phyloP scores from a whole-genome alignment of 2,797 vertebrate species.

The Trematomus bernacchii region DNA sequence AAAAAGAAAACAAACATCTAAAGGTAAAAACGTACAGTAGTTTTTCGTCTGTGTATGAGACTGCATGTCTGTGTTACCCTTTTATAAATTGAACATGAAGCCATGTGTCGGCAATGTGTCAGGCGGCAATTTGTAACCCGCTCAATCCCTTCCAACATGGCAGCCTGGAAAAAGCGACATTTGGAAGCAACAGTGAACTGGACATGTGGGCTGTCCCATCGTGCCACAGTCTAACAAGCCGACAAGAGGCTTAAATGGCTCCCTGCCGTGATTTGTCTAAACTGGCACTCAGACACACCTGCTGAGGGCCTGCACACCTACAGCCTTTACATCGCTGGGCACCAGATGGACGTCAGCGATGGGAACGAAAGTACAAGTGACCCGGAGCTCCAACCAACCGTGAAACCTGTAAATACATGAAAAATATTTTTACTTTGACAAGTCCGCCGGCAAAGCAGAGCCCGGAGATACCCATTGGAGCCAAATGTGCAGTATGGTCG shows the following conservation, averaged over 20 bases:
- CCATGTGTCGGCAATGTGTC: constrained; percentile 37
- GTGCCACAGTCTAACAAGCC: constrained; percentile 60
- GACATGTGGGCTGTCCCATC: constrained; percentile 51
- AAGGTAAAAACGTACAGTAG: no score
- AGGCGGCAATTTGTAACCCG: constrained; percentile 28
- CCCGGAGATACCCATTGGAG: constrained; percentile 32
- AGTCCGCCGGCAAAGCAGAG: constrained; percentile 26
- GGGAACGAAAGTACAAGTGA: constrained; percentile 30
- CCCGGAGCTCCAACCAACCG: constrained; percentile 42
- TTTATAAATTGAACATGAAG: constrained; percentile 25
- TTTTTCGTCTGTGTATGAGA: neutral
- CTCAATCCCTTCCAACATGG: constrained; percentile 39
- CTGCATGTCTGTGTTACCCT: neutral
- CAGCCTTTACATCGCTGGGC: constrained; percentile 46
- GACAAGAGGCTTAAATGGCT: constrained; percentile 64
- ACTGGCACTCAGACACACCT: constrained; percentile 65
- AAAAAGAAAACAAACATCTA: no score
- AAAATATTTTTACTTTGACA: constrained; percentile 36
- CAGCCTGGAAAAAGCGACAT: constrained; percentile 55
- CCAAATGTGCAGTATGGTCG: constrained; percentile 42
- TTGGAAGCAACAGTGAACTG: constrained; percentile 51
- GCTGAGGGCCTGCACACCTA: constrained; percentile 55
- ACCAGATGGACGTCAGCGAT: constrained; percentile 59
- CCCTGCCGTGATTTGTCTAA: constrained; percentile 55
- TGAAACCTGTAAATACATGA: constrained; percentile 29